Base-by-base conservation (phyloP, 2,888 invertebrate genomes). In the Pterostichus niger region DNA sequence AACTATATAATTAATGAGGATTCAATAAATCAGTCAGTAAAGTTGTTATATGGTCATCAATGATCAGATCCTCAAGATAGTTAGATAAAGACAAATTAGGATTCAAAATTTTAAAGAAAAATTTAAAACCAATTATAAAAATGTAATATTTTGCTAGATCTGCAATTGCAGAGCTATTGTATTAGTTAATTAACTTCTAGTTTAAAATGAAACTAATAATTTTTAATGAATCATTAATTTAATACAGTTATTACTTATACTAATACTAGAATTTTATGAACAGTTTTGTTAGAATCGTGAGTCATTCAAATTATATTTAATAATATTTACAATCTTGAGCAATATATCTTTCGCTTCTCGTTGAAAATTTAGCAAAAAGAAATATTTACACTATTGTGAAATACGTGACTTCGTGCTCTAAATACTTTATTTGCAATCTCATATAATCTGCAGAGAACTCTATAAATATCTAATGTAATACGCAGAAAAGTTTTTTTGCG, bases 331-430 rank as follows among this genome's bases (percentile, higher is more conserved):
- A 71, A 44, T 71, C 15, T 35, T 24, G 17, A 17, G 56, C 10
- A 59, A 59, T 49, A 64, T 56, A 35, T 11, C 64, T 17, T 13
- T 9, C 15, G 31, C 31, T 40, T 11, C 44, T 13, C 17, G n/a
- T 77, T 68, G 52, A 46, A 64, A 80, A 59, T 84, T 75, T 76
- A 54, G 61, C 15, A 24, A 71, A 40, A 17, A 61, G 33, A 86
- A 86, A 91, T 91, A 52, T 90, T 89, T 86, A 91, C 91, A 86
- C 49, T 71, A 54, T 68, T 71, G 84, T 87, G 87, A 24, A 89
- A 89, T 82, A 89, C 88, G 15, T 79, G 44, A 35, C 79, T 52
- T 52, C 79, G 35, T 44, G 75, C 33, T 75, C 75, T 33, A 75
- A 75, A 49, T 75, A 49, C 49, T 75, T 75, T 24, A 24, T 49